A percentile compares a stretch with the other conserved stretches of the same genome.
Evolutionary conservation across 1,140 invertebrate genomes (phyloP).

Genomic region (Orius laevigatus): DNA sequence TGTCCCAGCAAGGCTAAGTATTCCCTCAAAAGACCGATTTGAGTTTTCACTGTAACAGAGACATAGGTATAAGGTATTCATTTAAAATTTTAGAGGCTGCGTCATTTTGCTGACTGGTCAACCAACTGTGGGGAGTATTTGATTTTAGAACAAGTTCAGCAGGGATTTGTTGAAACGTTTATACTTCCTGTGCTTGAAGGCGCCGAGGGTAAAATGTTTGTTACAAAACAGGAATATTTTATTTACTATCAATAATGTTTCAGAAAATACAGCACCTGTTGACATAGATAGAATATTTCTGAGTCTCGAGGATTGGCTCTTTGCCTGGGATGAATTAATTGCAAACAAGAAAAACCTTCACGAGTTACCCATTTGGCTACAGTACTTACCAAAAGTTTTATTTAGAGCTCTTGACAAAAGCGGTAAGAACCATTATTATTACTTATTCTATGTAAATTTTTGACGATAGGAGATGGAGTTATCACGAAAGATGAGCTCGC

Average conservation of each 20-base stretch:
- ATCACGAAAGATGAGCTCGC: constrained; percentile 44
- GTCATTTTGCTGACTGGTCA: constrained; percentile 56
- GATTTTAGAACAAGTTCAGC: constrained; percentile 45
- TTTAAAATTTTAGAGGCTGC: constrained; percentile 40
- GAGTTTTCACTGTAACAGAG: too few species aligned
- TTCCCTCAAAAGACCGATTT: too few species aligned
- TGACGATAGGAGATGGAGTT: constrained; percentile 34
- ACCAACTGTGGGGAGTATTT: constrained; percentile 48
- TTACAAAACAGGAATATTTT: neutral
- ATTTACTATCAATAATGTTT: neutral
- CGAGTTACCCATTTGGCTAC: constrained; percentile 48
- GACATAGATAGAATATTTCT: constrained; percentile 19
- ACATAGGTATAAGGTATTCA: too few species aligned
- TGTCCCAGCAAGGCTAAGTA: too few species aligned
- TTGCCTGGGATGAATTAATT: constrained; percentile 42
- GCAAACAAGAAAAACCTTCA: constrained; percentile 34
- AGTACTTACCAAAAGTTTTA: constrained; percentile 51
- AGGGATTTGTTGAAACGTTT: constrained; percentile 46
- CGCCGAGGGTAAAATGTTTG: neutral
- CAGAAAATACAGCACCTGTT: neutral
- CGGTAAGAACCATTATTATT: constrained; percentile 27
- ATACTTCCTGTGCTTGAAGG: constrained; percentile 28
- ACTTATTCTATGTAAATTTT: too few species aligned
- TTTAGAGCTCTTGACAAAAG: constrained; percentile 51
- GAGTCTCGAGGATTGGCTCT: constrained; percentile 39